Evolutionary conservation across 2,888 invertebrate genomes (phyloP), one percentile per base, ranked within the genome.

Genomic region (Chrysolina haemoptera): DNA sequence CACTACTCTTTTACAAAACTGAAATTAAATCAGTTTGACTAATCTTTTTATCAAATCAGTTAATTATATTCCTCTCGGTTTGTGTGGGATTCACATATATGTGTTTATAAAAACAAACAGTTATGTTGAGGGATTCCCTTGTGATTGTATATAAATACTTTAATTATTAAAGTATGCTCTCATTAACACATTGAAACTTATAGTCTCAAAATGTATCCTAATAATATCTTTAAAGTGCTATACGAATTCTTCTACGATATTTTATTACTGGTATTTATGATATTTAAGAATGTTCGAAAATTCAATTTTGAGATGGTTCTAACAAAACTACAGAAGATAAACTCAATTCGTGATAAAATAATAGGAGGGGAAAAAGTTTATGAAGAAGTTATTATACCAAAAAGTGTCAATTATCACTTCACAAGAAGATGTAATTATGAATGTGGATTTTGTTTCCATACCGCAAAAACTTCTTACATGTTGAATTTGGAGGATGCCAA

Each of bases 371-470:
- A 12, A 41, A 12, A 16, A 9, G 40, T 48, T 4, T 41, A 5
- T 46, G 40, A 22, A 35, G 27, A 55, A 22, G 66, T 70, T 65
- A 81, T 82, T 16, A 77, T 82, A 68, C 87, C 87, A 11, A 81
- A 83, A 79, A 87, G 87, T 80, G 90, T 90, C 0, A 90, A 90
- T 81, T 90, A 89, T 78, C 90, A 90, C 82, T 90, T 90, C 76
- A 90, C 90, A 0, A 79, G 90, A 63, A 82, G 86, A 73, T 90
- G 90, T 80, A 90, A 90, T 79, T 90, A 90, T 77, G 82, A 85
- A 48, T 90, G 90, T 79, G 90, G 90, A 3, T 90, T 90, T 82
- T 90, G 90, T 79, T 90, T 90, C 78, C 90, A 90, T 78, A 90
- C 90, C 0, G 89, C 89, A 1, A 90, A 89, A 82, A 90, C 89